Evolutionary conservation across 2,888 invertebrate genomes (phyloP), one percentile per base, ranked within the genome.

Genomic region (Nudaria mundana): DNA sequence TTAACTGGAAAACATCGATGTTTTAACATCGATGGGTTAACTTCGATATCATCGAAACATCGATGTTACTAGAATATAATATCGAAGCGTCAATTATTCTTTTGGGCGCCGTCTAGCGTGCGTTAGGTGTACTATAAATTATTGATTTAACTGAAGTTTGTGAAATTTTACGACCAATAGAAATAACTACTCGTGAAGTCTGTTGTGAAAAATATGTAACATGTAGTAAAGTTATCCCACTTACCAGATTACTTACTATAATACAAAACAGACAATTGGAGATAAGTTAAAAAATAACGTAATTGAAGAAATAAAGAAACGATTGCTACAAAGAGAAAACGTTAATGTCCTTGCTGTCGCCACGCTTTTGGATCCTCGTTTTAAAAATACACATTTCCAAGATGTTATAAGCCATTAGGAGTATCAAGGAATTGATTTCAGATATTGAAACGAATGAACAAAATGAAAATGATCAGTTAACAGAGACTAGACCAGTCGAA

Each of bases 291-390:
- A 41, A 29, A 32, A 32, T 8, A 41, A 37, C 4, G 23, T 41
- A 8, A 14, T 41, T 1, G 30, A 6, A 11, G 49, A 50, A 48
- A 40, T 51, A 2, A 46, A 39, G 5, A 48, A 51, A 44, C 29
- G 43, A 7, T 46, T 51, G 32, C 31, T 37, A 11, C 23, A 14
- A 31, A 36, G 33, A 8, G 38, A 41, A 29, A 7, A 42, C 23
- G 37, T 35, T 13, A 34, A 32, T 30, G 29, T 23, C 7, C 34
- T 39, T 10, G 37, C 34, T 11, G 23, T 42, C 20, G 20, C 45
- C 18, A 46, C 33, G 26, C 3, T 35, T 3, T 4, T 42, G 10
- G 37, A 39, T 24, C 39, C 30, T 5, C 31, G 44, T 6, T 44
- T 40, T 12, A 44, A 44, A 37, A 37, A 30, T 26, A 44, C 39